These are phyloP conservation scores for Lingula anatina DNA, from an alignment of 2,888 invertebrate genomes.

Conservation along the genomic window DNA sequence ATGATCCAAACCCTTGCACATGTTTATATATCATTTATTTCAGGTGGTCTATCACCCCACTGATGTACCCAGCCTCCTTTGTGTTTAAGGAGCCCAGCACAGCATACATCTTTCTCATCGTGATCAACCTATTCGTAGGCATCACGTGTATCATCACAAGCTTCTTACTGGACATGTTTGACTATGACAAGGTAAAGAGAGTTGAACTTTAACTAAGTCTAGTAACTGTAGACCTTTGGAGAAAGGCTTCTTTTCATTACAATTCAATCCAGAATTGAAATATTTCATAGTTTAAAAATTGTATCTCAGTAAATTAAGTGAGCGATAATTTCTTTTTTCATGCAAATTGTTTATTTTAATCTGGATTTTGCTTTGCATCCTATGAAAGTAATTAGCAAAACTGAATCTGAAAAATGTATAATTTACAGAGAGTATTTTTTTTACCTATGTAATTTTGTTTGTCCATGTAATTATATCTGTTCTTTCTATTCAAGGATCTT, in stretches of 20 bases:
- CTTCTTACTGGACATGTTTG: constrained; percentile 49
- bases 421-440: neutral
- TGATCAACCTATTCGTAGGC: constrained; percentile 52
- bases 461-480: neutral
- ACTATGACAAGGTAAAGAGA: constrained; percentile 33
- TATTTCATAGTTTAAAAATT: too few relatives aligned
- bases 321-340: neutral
- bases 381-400: too few relatives aligned
- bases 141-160: constrained; percentile 50
- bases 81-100: constrained; percentile 55
- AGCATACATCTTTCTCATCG: constrained; percentile 55
- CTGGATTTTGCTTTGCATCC: neutral
- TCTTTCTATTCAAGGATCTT: too few relatives aligned
- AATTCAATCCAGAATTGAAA: too few relatives aligned
- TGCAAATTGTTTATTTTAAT: neutral
- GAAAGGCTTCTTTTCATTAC: too few relatives aligned
- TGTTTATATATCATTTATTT: constrained; percentile 5
- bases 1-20: too few relatives aligned
- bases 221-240: too few relatives aligned
- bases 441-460: too few relatives aligned
- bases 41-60: constrained; percentile 54
- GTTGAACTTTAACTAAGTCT: too few relatives aligned
- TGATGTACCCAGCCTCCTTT: constrained; percentile 56
- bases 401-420: neutral
- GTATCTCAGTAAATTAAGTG: too few relatives aligned